A percentile compares a stretch with the other conserved stretches of the same genome.
Evolutionary conservation across 2,888 invertebrate genomes (phyloP).

Genomic region (Exocentrus adspersus): DNA sequence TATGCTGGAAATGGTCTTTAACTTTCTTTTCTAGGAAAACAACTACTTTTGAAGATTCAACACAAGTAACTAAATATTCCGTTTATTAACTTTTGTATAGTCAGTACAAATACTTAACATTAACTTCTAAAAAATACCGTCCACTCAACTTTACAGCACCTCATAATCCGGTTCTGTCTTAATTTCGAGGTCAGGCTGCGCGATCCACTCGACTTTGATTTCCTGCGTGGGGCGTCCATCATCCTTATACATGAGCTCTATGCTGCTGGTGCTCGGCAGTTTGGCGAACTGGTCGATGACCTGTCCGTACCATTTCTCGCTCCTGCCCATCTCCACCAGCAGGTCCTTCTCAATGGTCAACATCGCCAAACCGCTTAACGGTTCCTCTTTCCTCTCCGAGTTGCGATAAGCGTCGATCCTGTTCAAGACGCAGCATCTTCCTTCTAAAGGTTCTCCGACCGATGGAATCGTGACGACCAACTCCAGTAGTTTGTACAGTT

Average conservation of each 20-base stretch:
- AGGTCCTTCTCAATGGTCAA: constrained; percentile 25
- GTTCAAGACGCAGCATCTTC: constrained; percentile 17
- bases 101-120: too few species aligned
- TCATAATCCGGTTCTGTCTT: constrained; percentile 18
- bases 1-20: too few species aligned
- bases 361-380: constrained; percentile 22
- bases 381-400: constrained; percentile 24
- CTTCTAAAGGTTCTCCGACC: constrained; percentile 20
- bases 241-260: constrained; percentile 26
- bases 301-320: constrained; percentile 25
- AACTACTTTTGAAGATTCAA: too few species aligned
- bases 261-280: constrained; percentile 30
- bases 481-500: constrained; percentile 26
- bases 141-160: too few species aligned
- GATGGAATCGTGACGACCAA: constrained; percentile 25
- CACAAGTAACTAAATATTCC: too few species aligned
- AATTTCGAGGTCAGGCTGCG: constrained; percentile 22
- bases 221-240: background rate
- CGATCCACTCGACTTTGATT: constrained; percentile 19
- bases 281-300: constrained; percentile 27
- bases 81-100: too few species aligned
- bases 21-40: too few species aligned
- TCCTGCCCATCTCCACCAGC: constrained; percentile 19
- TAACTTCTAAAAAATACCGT: too few species aligned
- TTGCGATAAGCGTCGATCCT: constrained; percentile 19